Evolutionary conservation across 1,140 invertebrate species (phyloP).

Genomic region (Lycorma delicatula): DNA sequence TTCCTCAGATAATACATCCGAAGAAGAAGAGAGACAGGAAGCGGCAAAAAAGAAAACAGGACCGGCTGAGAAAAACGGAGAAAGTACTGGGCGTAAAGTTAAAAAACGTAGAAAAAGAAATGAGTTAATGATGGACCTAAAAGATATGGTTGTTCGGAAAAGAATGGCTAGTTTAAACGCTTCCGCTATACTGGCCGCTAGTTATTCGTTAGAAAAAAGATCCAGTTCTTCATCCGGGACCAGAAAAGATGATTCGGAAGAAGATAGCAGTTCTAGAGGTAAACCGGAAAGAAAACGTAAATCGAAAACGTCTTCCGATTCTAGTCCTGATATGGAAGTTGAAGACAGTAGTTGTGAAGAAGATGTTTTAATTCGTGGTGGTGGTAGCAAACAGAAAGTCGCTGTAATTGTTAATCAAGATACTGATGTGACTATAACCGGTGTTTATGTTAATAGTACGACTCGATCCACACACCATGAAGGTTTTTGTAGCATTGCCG

Average conservation of each 20-base stretch:
- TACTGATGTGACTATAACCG: conserved; percentile 76
- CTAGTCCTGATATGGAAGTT: conserved; percentile 21
- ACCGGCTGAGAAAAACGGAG: conserved; percentile 24
- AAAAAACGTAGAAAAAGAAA: conserved; percentile 45
- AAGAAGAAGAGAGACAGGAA: conserved; percentile 22
- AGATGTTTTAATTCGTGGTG: conserved; percentile 21
- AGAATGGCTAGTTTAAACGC: conserved; percentile 90
- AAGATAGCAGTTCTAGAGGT: conserved; percentile 19
- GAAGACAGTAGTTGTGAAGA: conserved; percentile 33
- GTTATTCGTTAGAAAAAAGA: conserved; percentile 68
- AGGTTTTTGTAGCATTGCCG: conserved; percentile 69
- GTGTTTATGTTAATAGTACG: conserved; percentile 64
- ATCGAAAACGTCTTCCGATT: conserved; percentile 5
- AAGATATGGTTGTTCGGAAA: conserved; percentile 80
- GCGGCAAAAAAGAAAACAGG: conserved; percentile 30
- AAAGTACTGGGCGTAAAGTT: conserved; percentile 30
- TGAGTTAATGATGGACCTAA: conserved; percentile 71
- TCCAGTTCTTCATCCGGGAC: conserved; percentile 41
- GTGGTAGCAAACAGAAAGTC: conserved; percentile 45
- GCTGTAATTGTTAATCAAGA: conserved; percentile 69
- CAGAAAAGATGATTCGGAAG: conserved; percentile 42
- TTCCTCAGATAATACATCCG: conserved; percentile 14
- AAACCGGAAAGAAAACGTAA: conserved; percentile 18
- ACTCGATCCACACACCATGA: conserved; percentile 65
- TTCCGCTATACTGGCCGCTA: conserved; percentile 82